Conservation (phyloP, 1,140 invertebrate species). For the Drosophila novamexicana region DNA sequence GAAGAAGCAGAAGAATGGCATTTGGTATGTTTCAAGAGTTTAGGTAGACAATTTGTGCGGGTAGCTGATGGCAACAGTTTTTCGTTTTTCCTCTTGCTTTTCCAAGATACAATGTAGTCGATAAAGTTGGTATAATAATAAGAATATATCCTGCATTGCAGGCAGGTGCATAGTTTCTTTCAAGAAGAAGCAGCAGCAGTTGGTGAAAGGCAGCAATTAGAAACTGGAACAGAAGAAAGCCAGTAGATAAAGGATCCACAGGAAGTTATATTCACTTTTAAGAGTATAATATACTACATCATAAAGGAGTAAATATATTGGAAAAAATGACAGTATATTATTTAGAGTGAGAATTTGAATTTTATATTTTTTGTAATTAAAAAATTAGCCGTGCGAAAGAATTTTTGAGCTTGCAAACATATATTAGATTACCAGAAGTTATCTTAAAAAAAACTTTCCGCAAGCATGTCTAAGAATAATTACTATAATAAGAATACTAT, state of each 20-base stretch:
- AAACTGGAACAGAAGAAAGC: slow-evolving; percentile 42
- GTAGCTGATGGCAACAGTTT: slow-evolving; percentile 19
- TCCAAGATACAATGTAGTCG: slow-evolving; percentile 23
- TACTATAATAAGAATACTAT: too few species aligned
- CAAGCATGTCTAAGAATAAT: too few species aligned
- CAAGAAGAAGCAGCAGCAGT: neutral
- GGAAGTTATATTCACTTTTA: slow-evolving; percentile 25
- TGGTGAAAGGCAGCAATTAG: slow-evolving; percentile 32
- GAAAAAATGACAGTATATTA: neutral
- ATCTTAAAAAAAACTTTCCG: too few species aligned
- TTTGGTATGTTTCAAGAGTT: slow-evolving; percentile 43
- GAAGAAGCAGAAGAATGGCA: slow-evolving; percentile 19
- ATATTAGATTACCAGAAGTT: too few species aligned
- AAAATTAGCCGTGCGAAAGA: too few species aligned
- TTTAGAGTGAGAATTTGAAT: too few species aligned
- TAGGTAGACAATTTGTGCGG: slow-evolving; percentile 46
- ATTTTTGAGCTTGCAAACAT: too few species aligned
- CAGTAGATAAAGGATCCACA: slow-evolving; percentile 36
- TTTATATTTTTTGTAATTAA: too few species aligned
- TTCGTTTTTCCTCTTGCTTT: neutral
- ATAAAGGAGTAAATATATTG: neutral
- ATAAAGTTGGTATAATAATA: slow-evolving; percentile 16
- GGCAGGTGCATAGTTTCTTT: slow-evolving; percentile 24
- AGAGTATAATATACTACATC: neutral
- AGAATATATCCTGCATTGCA: slow-evolving; percentile 30